These are phyloP conservation scores for Acheta domesticus DNA, from an alignment of 2,888 invertebrate species.

Conservation along the genomic window DNA sequence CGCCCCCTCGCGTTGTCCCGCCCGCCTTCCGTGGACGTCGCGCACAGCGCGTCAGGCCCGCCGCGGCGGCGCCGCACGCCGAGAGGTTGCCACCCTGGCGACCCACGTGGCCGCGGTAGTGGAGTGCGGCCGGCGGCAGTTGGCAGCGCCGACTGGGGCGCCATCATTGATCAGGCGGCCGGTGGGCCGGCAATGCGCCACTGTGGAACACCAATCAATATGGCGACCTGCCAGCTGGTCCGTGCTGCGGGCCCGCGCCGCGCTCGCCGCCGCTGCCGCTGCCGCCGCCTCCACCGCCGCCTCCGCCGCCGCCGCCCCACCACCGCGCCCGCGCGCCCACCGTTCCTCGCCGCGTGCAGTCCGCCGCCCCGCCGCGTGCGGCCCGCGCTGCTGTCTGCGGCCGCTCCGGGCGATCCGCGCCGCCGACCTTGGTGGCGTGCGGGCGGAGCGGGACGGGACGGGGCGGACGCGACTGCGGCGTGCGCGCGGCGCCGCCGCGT, in stretches of 20 bases:
- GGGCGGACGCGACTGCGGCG: background rate
- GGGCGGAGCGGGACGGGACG: background rate
- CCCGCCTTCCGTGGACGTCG: slow-evolving; percentile 10
- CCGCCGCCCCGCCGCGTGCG: background rate
- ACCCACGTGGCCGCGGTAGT: slow-evolving; percentile 35
- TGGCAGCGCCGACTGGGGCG: slow-evolving; percentile 34
- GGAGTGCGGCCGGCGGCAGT: slow-evolving; percentile 26
- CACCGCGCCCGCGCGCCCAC: background rate
- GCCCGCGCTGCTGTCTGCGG: background rate
- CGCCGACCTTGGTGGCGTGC: background rate
- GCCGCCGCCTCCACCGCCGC: background rate
- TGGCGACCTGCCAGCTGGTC: slow-evolving; percentile 18
- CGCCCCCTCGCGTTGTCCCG: slow-evolving; percentile 22
- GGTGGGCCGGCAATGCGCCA: slow-evolving; percentile 21
- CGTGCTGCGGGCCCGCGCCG: slow-evolving; percentile 18
- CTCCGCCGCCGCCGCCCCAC: background rate
- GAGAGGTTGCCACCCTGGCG: slow-evolving; percentile 24
- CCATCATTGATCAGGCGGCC: slow-evolving; percentile 35
- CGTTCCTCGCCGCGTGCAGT: background rate
- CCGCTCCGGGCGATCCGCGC: slow-evolving; percentile 1
- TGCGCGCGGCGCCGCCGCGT: slow-evolving; percentile 1
- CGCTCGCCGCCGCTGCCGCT: background rate
- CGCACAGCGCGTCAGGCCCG: slow-evolving; percentile 37
- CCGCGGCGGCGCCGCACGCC: slow-evolving; percentile 12
- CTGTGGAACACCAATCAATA: slow-evolving; percentile 18